A percentile compares a stretch with the other conserved stretches of the same genome.
These are phyloP conservation scores for Stenodera caucasica DNA, from an alignment of 2,888 invertebrate species.

Conservation along the genomic window DNA sequence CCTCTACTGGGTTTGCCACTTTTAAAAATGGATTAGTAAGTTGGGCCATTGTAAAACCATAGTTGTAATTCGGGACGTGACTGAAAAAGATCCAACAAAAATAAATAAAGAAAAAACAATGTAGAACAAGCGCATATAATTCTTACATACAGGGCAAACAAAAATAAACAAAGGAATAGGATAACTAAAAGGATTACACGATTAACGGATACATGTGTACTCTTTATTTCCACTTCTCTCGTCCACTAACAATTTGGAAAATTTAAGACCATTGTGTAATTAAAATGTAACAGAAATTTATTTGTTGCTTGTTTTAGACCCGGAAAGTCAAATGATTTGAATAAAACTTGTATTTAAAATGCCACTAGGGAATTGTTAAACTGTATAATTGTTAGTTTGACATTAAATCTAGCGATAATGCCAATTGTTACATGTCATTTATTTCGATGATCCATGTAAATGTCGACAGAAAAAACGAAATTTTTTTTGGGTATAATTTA, in stretches of 20 bases:
- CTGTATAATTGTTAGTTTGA: background rate
- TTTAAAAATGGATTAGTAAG: slow-evolving; percentile 46
- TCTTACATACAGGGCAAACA: background rate
- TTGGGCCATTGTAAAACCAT: slow-evolving; percentile 40
- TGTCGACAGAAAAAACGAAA: background rate
- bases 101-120: slow-evolving; percentile 19
- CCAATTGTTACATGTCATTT: slow-evolving; percentile 7
- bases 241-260: slow-evolving; percentile 25
- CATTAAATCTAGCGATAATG: background rate
- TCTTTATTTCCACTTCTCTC: slow-evolving; percentile 38
- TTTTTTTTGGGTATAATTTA: background rate
- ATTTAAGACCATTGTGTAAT: slow-evolving; percentile 29
- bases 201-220: slow-evolving; percentile 45
- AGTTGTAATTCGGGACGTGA: slow-evolving; percentile 41
- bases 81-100: slow-evolving; percentile 39
- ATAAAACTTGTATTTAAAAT: background rate
- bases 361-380: background rate
- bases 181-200: slow-evolving; percentile 40
- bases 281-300: slow-evolving; percentile 30
- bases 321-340: background rate
- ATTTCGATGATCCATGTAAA: slow-evolving; percentile 7
- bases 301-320: background rate
- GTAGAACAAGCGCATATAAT: background rate
- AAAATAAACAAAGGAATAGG: background rate
- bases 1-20: slow-evolving; percentile 37